Evolutionary conservation across 2,797 vertebrate species (phyloP), one percentile per base, ranked within the genome.

Genomic region (Heteromormyrus szaboi): DNA sequence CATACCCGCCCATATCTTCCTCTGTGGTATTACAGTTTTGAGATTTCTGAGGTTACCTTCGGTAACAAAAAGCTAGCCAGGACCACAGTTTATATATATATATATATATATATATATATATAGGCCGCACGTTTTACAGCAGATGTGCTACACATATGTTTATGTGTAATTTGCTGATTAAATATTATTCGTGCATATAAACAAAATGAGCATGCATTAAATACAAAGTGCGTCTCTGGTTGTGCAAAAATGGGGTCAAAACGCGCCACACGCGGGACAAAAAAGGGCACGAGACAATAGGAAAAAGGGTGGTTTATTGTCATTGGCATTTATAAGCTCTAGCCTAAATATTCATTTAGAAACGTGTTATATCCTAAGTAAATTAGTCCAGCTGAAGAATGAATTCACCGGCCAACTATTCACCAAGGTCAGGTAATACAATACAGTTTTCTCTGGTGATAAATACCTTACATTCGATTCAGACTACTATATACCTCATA

Each of bases 351-450:
- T 44, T 9, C 14, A 44, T 79, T n/a, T 79, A 46, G 5, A 46
- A 79, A 79, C 8, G 76, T n/a, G 37, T 3, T 17, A 37, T 37
- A 72, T 37, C 25, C 22, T 14, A 33, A 1, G 14, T 41, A 44
- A 79, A 44, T 79, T 46, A 79, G 19, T n/a, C 17, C 65, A 8
- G 41, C 17, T 46, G 7, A 46, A 79, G 37, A 79, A 79, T 79
- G 46, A 41, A 44, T 79, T 46, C 37, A 22, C 76, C 33, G 2
- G 17, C 41, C 41, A 79, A 19, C 76, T 79, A 48, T 48, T 84
- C 22, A 48, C 48, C 81, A 51, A 84, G 81, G 81, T 84, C 81
- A 84, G n/a, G 50, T 50, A 84, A 84, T 51, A 51, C 81, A 48
- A 29, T 51, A 51, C 9, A 0, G 44, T 25, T 51, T 51, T 22